Evolutionary conservation across 2,888 invertebrate species (phyloP).

Genomic region (Torymus auratus): DNA sequence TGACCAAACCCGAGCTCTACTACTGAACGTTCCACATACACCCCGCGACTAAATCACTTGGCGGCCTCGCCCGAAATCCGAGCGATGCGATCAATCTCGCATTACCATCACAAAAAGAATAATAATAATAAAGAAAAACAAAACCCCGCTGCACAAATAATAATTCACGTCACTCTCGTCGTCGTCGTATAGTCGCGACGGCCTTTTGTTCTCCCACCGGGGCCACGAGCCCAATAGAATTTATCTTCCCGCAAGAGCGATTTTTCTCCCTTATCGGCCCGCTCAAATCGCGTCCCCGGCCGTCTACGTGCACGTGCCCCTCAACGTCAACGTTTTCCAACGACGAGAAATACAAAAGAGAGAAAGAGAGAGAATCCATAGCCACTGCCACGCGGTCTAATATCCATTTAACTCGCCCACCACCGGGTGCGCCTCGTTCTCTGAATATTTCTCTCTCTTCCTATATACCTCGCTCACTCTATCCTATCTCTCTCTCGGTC

Average conservation of each 20-base stretch:
- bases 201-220: neutral
- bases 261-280: constrained; percentile 34
- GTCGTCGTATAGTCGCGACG: neutral
- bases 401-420: constrained; percentile 40
- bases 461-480: neutral
- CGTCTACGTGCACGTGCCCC: neutral
- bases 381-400: constrained; percentile 2
- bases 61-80: too few species aligned
- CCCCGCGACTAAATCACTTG: too few species aligned
- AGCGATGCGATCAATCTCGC: too few species aligned
- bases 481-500: neutral
- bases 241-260: constrained; percentile 16
- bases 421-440: neutral
- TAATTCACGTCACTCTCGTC: too few species aligned
- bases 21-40: too few species aligned
- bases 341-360: neutral
- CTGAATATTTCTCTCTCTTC: constrained; percentile 18
- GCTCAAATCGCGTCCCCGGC: constrained; percentile 20
- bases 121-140: too few species aligned
- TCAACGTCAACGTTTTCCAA: constrained; percentile 25
- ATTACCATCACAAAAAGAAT: too few species aligned
- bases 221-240: constrained; percentile 8
- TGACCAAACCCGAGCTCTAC: too few species aligned
- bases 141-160: too few species aligned
- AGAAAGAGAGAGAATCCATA: neutral